phyloP scores from a whole-genome alignment of 2,113 vertebrate species.

The Ptyas mucosa region DNA sequence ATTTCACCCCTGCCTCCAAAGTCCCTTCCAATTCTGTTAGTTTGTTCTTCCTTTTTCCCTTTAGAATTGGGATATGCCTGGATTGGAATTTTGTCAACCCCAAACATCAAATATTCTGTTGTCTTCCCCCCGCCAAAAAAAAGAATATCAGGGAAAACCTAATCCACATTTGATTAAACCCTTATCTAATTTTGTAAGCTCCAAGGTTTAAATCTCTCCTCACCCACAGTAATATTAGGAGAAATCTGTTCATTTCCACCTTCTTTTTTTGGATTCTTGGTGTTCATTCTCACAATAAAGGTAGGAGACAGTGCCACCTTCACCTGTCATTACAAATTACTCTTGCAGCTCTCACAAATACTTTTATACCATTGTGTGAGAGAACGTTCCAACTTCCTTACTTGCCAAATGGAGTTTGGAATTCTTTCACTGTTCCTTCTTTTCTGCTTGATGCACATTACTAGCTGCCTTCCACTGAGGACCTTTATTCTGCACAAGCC shows the following conservation, averaged over 20 bases:
- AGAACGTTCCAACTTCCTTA: too few species aligned
- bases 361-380: too few species aligned
- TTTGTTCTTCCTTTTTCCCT: not conserved
- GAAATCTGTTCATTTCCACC: too few species aligned
- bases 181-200: too few species aligned
- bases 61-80: not conserved
- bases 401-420: too few species aligned
- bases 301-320: not conserved
- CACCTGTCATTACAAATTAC: not conserved
- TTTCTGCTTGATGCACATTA: too few species aligned
- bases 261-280: not conserved
- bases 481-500: too few species aligned
- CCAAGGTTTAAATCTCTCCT: not conserved
- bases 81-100: not conserved
- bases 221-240: not conserved
- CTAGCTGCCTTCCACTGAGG: too few species aligned
- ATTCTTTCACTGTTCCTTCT: too few species aligned
- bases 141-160: not conserved
- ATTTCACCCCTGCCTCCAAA: too few species aligned
- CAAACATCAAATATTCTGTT: not conserved
- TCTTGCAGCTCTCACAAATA: not conserved
- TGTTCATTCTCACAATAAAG: not conserved
- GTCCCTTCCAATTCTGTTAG: too few species aligned
- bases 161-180: not conserved
- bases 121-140: not conserved